These are phyloP conservation scores for Pipra filicauda DNA, from an alignment of 2,113 vertebrate species.

Conservation along the genomic window DNA sequence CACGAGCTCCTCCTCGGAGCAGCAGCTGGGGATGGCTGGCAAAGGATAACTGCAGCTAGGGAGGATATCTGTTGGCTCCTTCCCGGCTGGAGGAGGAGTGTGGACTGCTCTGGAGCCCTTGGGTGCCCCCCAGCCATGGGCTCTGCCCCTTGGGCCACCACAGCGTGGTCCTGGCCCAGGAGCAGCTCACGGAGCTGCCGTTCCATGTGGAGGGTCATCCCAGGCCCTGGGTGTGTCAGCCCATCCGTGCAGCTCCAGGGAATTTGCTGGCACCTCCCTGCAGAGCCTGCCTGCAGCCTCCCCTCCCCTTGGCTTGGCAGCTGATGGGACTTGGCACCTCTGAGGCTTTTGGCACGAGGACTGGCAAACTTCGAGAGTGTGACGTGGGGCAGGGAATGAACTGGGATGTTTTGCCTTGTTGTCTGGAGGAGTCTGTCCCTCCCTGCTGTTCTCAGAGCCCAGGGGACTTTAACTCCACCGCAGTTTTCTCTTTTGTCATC, in stretches of 20 bases:
- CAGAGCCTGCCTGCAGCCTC: not conserved
- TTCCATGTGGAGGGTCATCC: not conserved
- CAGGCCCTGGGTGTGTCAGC: not conserved
- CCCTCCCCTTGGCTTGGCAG: not conserved
- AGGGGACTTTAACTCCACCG: rapidly evolving
- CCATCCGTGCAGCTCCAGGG: not conserved
- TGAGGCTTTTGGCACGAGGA: not conserved
- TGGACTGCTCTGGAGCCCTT: not conserved
- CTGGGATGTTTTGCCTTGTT: not conserved
- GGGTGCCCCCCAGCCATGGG: not conserved
- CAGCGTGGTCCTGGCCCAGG: rapidly evolving
- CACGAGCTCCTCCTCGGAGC: not conserved
- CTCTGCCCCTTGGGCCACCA: not conserved
- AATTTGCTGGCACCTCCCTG: not conserved
- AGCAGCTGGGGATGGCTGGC: not conserved
- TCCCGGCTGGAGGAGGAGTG: rapidly evolving
- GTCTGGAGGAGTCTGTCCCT: not conserved
- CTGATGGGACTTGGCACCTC: not conserved
- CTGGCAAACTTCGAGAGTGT: not conserved
- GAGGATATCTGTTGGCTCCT: not conserved
- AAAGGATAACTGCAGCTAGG: not conserved
- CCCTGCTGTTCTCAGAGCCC: not conserved
- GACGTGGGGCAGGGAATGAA: not conserved
- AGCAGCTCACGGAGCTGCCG: not conserved
- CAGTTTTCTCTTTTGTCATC: not conserved